phyloP scores from a whole-genome alignment of 2,797 vertebrate species.

The Phyllotis vaccarum region DNA sequence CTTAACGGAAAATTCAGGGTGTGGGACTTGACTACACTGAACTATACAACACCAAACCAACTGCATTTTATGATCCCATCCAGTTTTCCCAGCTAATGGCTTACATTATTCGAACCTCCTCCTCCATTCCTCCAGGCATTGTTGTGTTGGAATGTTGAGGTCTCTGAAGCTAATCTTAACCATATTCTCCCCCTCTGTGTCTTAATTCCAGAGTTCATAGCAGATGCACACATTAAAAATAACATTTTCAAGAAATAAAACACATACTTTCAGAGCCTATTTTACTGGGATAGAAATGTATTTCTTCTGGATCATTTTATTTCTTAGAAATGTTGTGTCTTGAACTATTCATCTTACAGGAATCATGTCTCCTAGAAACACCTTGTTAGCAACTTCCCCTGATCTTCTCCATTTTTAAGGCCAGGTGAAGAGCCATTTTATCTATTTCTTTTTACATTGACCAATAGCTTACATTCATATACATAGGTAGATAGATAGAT shows the following conservation, averaged over 20 bases:
- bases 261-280: neutral
- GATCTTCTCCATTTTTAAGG: neutral
- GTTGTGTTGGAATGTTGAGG: slow-evolving; percentile 48
- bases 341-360: neutral
- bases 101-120: slow-evolving; percentile 25
- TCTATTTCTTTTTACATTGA: neutral
- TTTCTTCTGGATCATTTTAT: slow-evolving; percentile 18
- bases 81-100: slow-evolving; percentile 49
- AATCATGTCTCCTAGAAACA: slow-evolving; percentile 41
- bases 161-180: slow-evolving; percentile 66
- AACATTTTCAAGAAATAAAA: slow-evolving; percentile 58
- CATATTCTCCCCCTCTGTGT: slow-evolving; percentile 40
- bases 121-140: neutral
- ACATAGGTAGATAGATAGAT: neutral
- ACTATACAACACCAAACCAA: neutral
- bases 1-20: slow-evolving; percentile 41
- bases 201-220: slow-evolving; percentile 9
- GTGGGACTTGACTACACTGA: slow-evolving; percentile 14
- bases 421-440: neutral
- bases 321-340: slow-evolving; percentile 37
- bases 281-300: slow-evolving; percentile 10
- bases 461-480: neutral
- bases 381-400: neutral
- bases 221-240: slow-evolving; percentile 53
- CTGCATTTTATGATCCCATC: slow-evolving; percentile 51